phyloP scores from a whole-genome alignment of 2,113 vertebrate genomes.

The Charina bottae region DNA sequence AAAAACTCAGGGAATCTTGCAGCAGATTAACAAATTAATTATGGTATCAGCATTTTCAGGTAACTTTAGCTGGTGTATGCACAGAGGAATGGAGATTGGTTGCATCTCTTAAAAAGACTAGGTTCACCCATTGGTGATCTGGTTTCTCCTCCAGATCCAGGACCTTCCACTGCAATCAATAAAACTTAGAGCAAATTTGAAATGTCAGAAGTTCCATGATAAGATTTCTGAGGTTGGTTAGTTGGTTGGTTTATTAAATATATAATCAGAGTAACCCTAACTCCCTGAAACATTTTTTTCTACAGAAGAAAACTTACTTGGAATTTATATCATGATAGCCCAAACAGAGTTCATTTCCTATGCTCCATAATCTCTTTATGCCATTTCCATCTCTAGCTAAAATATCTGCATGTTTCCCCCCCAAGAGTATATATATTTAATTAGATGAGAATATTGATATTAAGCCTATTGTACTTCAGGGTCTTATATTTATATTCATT shows the following conservation, averaged over 20 bases:
- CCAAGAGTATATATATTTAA: conserved; percentile 2
- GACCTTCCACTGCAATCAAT: not conserved
- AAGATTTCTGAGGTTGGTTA: not conserved
- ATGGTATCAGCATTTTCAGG: not conserved
- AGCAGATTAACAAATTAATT: not conserved
- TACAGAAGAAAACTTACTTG: not conserved
- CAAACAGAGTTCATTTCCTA: not conserved
- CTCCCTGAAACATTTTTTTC: not conserved
- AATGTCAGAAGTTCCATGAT: not conserved
- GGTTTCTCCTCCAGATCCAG: not conserved
- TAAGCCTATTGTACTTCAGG: not conserved
- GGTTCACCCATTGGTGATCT: not conserved
- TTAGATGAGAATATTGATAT: not conserved
- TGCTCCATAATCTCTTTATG: not conserved
- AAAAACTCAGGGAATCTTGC: not conserved
- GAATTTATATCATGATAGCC: not conserved
- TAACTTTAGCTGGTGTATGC: not conserved
- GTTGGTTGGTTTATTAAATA: not conserved
- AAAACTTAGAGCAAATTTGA: not conserved
- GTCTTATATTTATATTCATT: conserved; percentile 3
- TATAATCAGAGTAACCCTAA: not conserved
- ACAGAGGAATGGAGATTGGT: not conserved
- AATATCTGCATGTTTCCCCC: not conserved
- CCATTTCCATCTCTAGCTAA: not conserved
- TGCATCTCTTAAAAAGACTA: not conserved